These are phyloP conservation scores for Sternotherus odoratus DNA, from an alignment of 2,797 vertebrate genomes.

Conservation along the genomic window DNA sequence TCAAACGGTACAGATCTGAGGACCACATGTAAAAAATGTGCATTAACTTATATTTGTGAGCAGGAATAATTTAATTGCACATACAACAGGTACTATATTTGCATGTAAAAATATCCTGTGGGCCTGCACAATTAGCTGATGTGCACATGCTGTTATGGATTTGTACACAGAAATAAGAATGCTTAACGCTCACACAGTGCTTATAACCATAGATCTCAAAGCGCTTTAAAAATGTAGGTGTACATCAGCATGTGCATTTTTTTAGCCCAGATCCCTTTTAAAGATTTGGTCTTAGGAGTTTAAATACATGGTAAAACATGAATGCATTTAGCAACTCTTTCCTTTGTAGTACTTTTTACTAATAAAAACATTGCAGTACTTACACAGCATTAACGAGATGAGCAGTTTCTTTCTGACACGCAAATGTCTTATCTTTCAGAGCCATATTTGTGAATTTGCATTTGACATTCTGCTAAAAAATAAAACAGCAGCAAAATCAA, in stretches of 20 bases:
- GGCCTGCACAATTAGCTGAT: not conserved
- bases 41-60: not conserved
- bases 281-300: not conserved
- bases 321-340: constrained; percentile 10
- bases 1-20: not conserved
- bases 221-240: not conserved
- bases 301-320: constrained; percentile 34
- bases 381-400: constrained; percentile 77
- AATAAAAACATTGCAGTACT: constrained; percentile 67
- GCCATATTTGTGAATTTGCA: constrained; percentile 57
- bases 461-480: constrained; percentile 69
- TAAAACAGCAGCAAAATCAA: not conserved
- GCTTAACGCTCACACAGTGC: not conserved
- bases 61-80: not conserved
- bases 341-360: not conserved
- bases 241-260: not conserved
- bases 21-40: not conserved
- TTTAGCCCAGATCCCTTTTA: not conserved
- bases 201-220: not conserved
- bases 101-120: not conserved
- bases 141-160: not conserved
- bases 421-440: constrained; percentile 53
- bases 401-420: constrained; percentile 72
- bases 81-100: not conserved
- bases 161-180: not conserved